Percentiles rank a stretch among this genome's conserved stretches.
phyloP scores from a whole-genome alignment of 2,113 vertebrate species.

The Pachypanchax playfairii region DNA sequence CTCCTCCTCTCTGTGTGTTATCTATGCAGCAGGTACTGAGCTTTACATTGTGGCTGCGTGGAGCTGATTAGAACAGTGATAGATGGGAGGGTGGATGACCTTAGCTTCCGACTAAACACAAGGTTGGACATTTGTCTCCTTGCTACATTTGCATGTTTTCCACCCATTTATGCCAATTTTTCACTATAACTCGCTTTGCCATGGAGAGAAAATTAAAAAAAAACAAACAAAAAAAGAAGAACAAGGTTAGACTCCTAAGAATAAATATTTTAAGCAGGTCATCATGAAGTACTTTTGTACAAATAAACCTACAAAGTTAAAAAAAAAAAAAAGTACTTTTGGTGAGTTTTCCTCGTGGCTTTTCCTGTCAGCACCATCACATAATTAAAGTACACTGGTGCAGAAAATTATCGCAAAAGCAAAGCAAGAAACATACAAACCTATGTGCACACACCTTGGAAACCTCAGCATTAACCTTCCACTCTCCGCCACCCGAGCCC shows the following conservation, averaged over 20 bases:
- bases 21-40: constrained; percentile 73
- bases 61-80: constrained; percentile 80
- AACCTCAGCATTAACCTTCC: constrained; percentile 9
- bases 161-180: constrained; percentile 73
- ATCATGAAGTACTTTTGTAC: constrained; percentile 69
- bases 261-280: constrained; percentile 50
- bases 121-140: constrained; percentile 80
- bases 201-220: too few relatives aligned
- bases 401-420: constrained; percentile 38
- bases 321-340: not conserved
- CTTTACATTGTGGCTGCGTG: constrained; percentile 64
- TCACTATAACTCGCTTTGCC: constrained; percentile 62
- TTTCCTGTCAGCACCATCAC: constrained; percentile 8
- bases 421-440: not conserved
- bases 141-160: constrained; percentile 76
- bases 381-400: constrained; percentile 42
- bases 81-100: constrained; percentile 78
- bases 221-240: too few relatives aligned
- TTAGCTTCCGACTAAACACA: constrained; percentile 80
- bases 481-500: constrained; percentile 45
- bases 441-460: constrained; percentile 1
- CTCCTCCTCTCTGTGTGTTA: constrained; percentile 52
- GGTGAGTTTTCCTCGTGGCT: constrained; percentile 28
- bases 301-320: constrained; percentile 33
- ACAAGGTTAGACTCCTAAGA: constrained; percentile 31